A percentile compares a stretch with the other conserved stretches of the same genome.
These are phyloP conservation scores for Prosapia bicincta DNA, from an alignment of 2,888 invertebrate genomes.

Conservation along the genomic window DNA sequence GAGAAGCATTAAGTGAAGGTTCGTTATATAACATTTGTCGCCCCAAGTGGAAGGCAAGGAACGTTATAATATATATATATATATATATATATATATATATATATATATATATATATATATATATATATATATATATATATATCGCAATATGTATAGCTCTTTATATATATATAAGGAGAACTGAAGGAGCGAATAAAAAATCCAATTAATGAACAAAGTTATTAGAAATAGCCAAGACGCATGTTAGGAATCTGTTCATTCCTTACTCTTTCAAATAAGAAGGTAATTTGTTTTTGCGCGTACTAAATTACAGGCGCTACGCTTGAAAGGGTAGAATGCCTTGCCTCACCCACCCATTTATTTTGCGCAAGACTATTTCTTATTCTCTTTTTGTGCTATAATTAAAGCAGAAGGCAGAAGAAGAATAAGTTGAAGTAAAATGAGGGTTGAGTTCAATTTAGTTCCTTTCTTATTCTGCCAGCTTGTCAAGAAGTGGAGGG, in stretches of 20 bases:
- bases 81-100: too few species aligned
- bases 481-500: constrained; percentile 11
- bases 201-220: too few species aligned
- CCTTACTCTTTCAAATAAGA: not conserved
- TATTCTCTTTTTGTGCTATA: constrained; percentile 4
- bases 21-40: too few species aligned
- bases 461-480: constrained; percentile 18
- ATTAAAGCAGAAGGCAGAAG: constrained; percentile 20
- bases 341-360: not conserved
- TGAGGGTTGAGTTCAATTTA: constrained; percentile 17
- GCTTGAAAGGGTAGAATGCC: not conserved
- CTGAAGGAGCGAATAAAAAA: too few species aligned
- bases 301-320: not conserved
- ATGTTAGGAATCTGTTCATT: not conserved
- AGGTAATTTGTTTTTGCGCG: not conserved
- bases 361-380: constrained; percentile 10
- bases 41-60: too few species aligned
- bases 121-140: too few species aligned
- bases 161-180: too few species aligned
- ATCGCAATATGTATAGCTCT: too few species aligned
- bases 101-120: too few species aligned
- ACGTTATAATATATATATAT: too few species aligned
- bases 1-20: too few species aligned
- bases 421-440: constrained; percentile 20
- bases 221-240: too few species aligned